Evolutionary conservation across 1,140 invertebrate genomes (phyloP), one percentile per base, ranked within the genome.

Genomic region (Luehdorfia chinensis): DNA sequence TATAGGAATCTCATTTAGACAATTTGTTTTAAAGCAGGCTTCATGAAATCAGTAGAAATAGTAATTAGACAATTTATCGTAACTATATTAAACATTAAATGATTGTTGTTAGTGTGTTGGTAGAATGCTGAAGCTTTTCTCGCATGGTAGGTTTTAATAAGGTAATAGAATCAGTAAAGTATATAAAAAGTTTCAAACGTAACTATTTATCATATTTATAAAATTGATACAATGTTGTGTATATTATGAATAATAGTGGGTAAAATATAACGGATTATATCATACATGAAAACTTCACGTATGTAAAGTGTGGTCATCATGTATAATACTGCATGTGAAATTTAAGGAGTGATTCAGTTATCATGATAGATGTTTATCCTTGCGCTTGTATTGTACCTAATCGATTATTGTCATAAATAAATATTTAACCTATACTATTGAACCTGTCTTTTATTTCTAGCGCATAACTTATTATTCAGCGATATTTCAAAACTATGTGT

Each of bases 401-500:
- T 55, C 52, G 54, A 53, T 58, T 77, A 73, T 66, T 77, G 66
- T 84, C 66, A 69, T 71, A 75, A 81, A 76, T 81, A 83, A 83
- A 85, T 80, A 78, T 84, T 84, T 84, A 85, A 81, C 69, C 79
- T 66, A 77, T 73, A 72, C 66, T 72, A 53, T 52, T 53, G 36
- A 45, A 50, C 12, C 51, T 11, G 59, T 65, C 65, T 62, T 64
- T 70, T 64, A 61, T 52, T 50, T 37, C 37, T 13, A n/a, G n/a
- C n/a, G n/a, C n/a, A n/a, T n/a, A n/a, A n/a, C n/a, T n/a, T n/a
- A n/a, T n/a, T n/a, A n/a, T n/a, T n/a, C n/a, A n/a, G n/a, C n/a
- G n/a, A n/a, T n/a, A n/a, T n/a, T n/a, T n/a, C n/a, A n/a, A n/a
- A n/a, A n/a, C n/a, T n/a, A n/a, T n/a, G n/a, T n/a, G n/a, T n/a